Evolutionary conservation across 2,888 invertebrate species (phyloP).

Genomic region (Tubiluchus corallicola): DNA sequence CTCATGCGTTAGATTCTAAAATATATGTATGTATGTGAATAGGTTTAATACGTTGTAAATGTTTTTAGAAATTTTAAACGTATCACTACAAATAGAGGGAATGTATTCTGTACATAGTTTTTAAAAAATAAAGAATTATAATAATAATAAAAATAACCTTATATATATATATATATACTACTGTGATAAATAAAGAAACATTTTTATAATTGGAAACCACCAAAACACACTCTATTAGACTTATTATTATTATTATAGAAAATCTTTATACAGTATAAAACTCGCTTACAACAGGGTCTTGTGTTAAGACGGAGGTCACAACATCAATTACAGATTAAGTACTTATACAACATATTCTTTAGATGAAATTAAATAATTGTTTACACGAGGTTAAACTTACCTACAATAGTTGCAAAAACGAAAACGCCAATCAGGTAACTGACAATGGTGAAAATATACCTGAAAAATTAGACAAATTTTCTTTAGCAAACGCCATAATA

Average conservation of each 20-base stretch:
- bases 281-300: too few relatives aligned
- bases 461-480: too few relatives aligned
- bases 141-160: too few relatives aligned
- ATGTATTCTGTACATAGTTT: too few relatives aligned
- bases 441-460: constrained; percentile 88
- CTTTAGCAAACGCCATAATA: too few relatives aligned
- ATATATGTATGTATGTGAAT: too few relatives aligned
- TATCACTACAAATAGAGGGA: too few relatives aligned
- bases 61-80: too few relatives aligned
- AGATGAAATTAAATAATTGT: not conserved
- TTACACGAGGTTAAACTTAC: constrained; percentile 38
- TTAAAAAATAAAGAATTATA: too few relatives aligned
- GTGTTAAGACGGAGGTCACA: not conserved
- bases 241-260: not conserved
- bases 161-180: too few relatives aligned
- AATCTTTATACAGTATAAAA: not conserved
- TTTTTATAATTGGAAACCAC: not conserved
- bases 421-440: constrained; percentile 93
- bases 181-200: not conserved
- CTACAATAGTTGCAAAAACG: constrained; percentile 91
- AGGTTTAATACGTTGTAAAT: too few relatives aligned
- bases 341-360: not conserved
- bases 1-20: too few relatives aligned
- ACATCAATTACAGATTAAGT: not conserved
- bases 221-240: not conserved